Percentiles rank a stretch among this genome's conserved stretches.
Conservation (phyloP, 2,888 invertebrate species). For the Strigamia transsilvanica region DNA sequence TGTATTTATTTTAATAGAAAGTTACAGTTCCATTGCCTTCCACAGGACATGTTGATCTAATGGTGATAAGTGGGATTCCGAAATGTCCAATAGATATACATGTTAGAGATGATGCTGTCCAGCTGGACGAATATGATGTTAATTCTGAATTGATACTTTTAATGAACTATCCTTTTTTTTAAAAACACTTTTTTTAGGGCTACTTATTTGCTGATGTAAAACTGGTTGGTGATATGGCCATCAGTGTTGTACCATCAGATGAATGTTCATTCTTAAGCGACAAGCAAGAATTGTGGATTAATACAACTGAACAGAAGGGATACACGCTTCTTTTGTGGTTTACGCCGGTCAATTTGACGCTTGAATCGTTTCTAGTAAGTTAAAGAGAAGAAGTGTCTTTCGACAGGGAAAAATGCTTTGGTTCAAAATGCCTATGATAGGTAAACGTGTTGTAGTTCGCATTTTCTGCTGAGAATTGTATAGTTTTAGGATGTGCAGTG, state of each 20-base stretch:
- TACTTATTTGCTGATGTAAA: neutral
- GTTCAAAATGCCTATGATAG: no score
- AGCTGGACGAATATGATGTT: conserved; percentile 8
- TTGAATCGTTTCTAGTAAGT: neutral
- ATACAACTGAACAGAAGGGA: neutral
- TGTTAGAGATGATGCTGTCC: neutral
- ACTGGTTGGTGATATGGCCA: neutral
- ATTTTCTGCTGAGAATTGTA: no score
- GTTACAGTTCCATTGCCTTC: neutral
- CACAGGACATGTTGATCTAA: neutral
- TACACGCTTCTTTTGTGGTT: neutral
- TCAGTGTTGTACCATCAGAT: neutral
- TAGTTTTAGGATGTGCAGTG: no score
- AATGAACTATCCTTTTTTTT: neutral
- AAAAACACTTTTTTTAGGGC: neutral
- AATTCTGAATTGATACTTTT: neutral
- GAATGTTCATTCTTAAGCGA: neutral
- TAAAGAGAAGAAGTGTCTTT: neutral
- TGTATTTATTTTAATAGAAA: neutral
- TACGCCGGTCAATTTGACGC: neutral
- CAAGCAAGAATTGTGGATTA: neutral
- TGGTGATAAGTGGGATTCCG: neutral
- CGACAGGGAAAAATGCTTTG: no score
- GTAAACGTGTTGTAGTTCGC: no score
- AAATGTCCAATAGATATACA: neutral